These are phyloP conservation scores for Lophura nycthemera DNA, from an alignment of 2,113 vertebrate species.

Conservation along the genomic window DNA sequence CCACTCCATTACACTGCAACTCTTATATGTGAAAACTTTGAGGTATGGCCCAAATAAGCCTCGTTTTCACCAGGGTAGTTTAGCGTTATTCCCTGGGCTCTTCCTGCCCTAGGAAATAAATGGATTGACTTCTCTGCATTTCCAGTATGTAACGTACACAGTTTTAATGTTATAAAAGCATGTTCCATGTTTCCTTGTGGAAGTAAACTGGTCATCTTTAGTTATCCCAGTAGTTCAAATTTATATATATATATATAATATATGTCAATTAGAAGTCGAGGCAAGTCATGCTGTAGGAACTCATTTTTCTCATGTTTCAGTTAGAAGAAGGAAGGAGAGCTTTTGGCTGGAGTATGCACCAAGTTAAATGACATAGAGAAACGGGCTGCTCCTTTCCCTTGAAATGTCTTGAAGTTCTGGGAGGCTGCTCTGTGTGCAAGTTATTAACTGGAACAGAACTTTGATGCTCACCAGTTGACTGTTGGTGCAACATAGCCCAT, in stretches of 20 bases:
- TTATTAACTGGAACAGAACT: neutral
- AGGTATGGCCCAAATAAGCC: neutral
- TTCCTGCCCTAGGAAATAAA: neutral
- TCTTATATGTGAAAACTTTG: neutral
- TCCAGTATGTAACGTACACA: neutral
- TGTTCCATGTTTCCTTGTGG: neutral
- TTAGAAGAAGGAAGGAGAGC: neutral
- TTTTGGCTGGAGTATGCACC: neutral
- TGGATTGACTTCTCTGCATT: neutral
- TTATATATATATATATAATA: too few relatives aligned
- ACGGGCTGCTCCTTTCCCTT: neutral
- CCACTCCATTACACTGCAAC: neutral
- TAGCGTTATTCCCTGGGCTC: neutral
- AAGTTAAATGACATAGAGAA: neutral
- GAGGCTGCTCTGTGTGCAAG: neutral
- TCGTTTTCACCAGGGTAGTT: neutral
- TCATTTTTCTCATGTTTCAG: neutral
- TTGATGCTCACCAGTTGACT: neutral
- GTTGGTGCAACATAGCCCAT: neutral
- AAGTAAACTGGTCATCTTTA: neutral
- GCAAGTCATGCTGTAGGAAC: neutral
- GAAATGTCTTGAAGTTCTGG: neutral
- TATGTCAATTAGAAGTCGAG: neutral
- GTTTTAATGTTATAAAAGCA: neutral
- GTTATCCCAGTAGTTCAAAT: neutral